These are phyloP conservation scores for Drosophila hawaiiensis DNA, from an alignment of 2,888 invertebrate genomes.

Conservation along the genomic window DNA sequence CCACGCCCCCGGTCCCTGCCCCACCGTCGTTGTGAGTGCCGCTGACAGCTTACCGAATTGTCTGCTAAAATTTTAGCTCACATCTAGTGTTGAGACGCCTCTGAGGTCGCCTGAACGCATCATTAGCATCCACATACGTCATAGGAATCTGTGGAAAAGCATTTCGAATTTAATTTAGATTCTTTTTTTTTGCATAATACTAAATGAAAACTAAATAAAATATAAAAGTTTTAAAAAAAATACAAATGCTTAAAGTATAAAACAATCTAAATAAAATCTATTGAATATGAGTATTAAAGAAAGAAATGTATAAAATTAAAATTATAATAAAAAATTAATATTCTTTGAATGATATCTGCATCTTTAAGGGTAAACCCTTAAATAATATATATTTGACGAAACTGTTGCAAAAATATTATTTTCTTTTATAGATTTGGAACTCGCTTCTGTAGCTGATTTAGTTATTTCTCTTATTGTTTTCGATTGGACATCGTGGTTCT, in stretches of 20 bases:
- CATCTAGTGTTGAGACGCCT: conserved; percentile 6
- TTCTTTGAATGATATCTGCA: not conserved
- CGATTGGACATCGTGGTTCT: not conserved
- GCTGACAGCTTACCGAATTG: conserved; percentile 79
- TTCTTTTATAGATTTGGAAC: not conserved
- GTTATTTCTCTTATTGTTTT: not conserved
- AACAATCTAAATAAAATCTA: not conserved
- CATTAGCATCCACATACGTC: conserved; percentile 58
- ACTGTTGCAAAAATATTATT: not conserved
- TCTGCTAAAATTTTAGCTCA: conserved; percentile 55
- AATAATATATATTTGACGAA: not conserved
- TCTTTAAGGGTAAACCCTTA: too few species aligned
- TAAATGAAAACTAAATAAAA: not conserved
- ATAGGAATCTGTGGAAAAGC: conserved; percentile 7
- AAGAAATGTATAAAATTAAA: not conserved
- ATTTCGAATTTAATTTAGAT: conserved; percentile 12
- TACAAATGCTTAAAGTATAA: not conserved
- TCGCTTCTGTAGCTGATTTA: not conserved
- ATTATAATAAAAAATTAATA: fast-evolving
- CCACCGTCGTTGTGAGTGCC: conserved; percentile 56
- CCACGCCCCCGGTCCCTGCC: conserved; percentile 12
- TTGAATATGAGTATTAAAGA: not conserved
- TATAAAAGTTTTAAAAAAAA: not conserved
- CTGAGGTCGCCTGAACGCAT: conserved; percentile 44
- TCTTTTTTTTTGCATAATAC: not conserved